A percentile compares a stretch with the other conserved stretches of the same genome.
phyloP scores from a whole-genome alignment of 2,113 vertebrate species.

The Dasyornis broadbenti region DNA sequence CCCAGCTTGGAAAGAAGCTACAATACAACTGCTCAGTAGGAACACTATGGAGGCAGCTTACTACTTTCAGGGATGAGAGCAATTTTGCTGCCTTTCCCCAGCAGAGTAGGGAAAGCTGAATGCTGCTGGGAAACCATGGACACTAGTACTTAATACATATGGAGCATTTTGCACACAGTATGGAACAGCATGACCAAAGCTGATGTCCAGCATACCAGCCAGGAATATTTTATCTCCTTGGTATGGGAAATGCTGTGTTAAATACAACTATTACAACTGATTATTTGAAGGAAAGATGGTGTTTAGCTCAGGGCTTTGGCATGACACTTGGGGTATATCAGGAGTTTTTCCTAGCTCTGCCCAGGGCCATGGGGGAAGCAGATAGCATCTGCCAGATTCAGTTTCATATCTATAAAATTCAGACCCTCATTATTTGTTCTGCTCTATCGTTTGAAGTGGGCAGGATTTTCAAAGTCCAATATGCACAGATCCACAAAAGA shows the following conservation, averaged over 20 bases:
- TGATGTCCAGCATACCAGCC: not conserved
- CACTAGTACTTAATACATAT: not conserved
- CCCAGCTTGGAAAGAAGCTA: not conserved
- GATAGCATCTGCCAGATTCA: not conserved
- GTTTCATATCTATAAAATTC: not conserved
- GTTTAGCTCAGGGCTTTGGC: not conserved
- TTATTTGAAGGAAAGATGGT: not conserved
- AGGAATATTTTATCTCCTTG: not conserved
- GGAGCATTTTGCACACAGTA: not conserved
- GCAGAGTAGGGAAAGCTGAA: not conserved
- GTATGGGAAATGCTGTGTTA: not conserved
- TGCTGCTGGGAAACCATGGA: not conserved
- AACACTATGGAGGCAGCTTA: not conserved
- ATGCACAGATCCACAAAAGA: not conserved
- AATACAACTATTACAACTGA: not conserved
- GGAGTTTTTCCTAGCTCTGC: not conserved
- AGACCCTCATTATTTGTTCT: not conserved
- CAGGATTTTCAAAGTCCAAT: not conserved
- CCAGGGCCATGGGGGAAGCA: not conserved
- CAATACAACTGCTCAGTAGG: not conserved
- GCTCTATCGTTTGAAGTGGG: not conserved
- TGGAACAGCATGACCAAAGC: not conserved
- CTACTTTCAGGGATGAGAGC: not conserved
- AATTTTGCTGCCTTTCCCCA: not conserved
- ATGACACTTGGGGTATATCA: accelerated